phyloP scores from a whole-genome alignment of 2,113 vertebrate genomes.

The Pelodiscus sinensis region DNA sequence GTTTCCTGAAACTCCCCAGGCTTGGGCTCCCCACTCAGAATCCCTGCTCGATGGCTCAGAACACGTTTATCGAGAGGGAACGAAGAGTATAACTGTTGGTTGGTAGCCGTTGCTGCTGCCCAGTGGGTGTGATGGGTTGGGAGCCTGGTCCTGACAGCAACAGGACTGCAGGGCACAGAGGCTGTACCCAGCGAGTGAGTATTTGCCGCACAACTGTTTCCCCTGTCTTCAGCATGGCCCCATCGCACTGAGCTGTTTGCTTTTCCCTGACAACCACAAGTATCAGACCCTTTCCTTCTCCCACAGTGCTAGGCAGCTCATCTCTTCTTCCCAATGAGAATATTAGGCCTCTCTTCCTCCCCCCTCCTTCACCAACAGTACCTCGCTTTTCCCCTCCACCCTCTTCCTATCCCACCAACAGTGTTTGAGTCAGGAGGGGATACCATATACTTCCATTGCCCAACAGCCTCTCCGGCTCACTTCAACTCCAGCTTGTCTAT shows the following conservation, averaged over 20 bases:
- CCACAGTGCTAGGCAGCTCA: not conserved
- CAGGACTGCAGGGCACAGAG: not conserved
- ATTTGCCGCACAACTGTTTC: not conserved
- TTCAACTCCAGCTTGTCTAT: not conserved
- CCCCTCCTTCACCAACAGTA: too few species aligned
- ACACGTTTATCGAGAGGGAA: not conserved
- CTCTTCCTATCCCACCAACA: not conserved
- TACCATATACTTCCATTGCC: not conserved
- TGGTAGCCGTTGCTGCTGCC: not conserved
- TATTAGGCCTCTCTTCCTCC: not conserved
- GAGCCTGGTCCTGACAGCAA: not conserved
- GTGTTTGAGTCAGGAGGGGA: not conserved
- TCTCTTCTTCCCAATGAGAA: not conserved
- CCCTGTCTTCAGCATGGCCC: not conserved
- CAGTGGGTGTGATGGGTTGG: not conserved
- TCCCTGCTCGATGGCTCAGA: not conserved
- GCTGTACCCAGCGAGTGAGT: not conserved
- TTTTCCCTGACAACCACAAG: not conserved
- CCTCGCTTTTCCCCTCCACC: not conserved
- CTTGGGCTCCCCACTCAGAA: not conserved
- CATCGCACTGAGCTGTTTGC: not conserved
- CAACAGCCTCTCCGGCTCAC: too few species aligned
- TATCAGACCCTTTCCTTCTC: not conserved
- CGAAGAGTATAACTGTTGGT: not conserved
- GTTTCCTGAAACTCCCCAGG: not conserved